Evolutionary conservation across 1,140 invertebrate species (phyloP).

Genomic region (Diorhabda sublineata): DNA sequence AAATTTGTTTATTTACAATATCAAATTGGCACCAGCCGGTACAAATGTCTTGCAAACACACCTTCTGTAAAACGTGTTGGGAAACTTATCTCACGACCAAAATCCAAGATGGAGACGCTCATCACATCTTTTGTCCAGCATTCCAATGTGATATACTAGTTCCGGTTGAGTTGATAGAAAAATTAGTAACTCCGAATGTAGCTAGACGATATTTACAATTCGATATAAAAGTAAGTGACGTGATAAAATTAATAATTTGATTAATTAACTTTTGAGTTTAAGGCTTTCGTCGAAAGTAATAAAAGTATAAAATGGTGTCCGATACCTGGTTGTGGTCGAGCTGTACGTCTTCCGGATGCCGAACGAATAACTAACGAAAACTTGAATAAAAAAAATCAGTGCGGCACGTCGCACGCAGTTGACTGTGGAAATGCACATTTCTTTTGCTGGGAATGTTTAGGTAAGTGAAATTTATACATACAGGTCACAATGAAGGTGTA

Average conservation of each 20-base stretch:
- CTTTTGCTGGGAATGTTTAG: constrained; percentile 64
- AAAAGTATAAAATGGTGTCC: constrained; percentile 73
- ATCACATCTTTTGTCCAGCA: constrained; percentile 66
- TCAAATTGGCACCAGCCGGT: constrained; percentile 43
- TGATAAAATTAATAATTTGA: background rate
- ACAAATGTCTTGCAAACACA: constrained; percentile 58
- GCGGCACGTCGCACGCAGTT: constrained; percentile 60
- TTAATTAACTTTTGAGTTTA: background rate
- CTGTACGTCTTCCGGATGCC: constrained; percentile 61
- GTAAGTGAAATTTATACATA: constrained; percentile 24
- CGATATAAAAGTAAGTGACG: constrained; percentile 61
- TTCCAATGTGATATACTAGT: constrained; percentile 64
- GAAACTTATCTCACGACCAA: constrained; percentile 63
- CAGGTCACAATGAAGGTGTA: too few relatives aligned
- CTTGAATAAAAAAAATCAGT: constrained; percentile 38
- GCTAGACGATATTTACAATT: constrained; percentile 66
- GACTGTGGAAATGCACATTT: constrained; percentile 71
- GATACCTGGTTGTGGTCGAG: constrained; percentile 63
- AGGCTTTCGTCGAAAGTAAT: constrained; percentile 73
- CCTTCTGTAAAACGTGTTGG: constrained; percentile 67
- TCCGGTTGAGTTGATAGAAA: constrained; percentile 65
- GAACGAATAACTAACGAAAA: constrained; percentile 43
- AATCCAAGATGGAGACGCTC: constrained; percentile 65
- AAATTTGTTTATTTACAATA: constrained; percentile 57
- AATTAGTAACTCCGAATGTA: constrained; percentile 62